Evolutionary conservation across 2,797 vertebrate genomes (phyloP).

Genomic region (Siniperca obscura): DNA sequence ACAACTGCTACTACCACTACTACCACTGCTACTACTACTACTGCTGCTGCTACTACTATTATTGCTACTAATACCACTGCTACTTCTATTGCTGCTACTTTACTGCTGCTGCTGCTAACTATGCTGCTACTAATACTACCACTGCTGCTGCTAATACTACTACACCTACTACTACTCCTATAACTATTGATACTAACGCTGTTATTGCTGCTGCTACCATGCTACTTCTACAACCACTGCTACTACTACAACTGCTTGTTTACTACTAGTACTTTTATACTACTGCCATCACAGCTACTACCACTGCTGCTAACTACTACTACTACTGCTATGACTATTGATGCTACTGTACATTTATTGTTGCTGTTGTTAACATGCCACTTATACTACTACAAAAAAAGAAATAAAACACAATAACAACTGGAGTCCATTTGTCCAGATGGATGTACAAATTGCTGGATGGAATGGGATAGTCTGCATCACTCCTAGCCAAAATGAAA

Average conservation of each 20-base stretch:
- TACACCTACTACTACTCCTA: neutral
- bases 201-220: neutral
- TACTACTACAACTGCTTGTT: neutral
- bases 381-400: neutral
- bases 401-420: constrained; percentile 30
- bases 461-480: constrained; percentile 1
- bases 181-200: neutral
- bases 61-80: neutral
- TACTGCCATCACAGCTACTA: neutral
- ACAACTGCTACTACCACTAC: neutral
- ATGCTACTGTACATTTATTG: neutral
- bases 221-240: neutral
- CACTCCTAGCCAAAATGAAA: constrained; percentile 43
- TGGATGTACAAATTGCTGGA: constrained; percentile 34
- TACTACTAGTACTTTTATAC: neutral
- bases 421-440: constrained; percentile 36
- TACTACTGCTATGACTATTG: neutral
- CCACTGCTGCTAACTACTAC: too few relatives aligned
- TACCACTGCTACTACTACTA: too few relatives aligned
- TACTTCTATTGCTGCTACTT: neutral
- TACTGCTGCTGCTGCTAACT: too few relatives aligned
- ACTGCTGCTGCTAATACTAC: neutral
- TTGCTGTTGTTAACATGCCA: neutral
- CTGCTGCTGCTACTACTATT: too few relatives aligned
- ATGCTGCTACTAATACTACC: neutral